These are phyloP conservation scores for Atopsyche davidsoni DNA, from an alignment of 1,140 invertebrate species.

Conservation along the genomic window DNA sequence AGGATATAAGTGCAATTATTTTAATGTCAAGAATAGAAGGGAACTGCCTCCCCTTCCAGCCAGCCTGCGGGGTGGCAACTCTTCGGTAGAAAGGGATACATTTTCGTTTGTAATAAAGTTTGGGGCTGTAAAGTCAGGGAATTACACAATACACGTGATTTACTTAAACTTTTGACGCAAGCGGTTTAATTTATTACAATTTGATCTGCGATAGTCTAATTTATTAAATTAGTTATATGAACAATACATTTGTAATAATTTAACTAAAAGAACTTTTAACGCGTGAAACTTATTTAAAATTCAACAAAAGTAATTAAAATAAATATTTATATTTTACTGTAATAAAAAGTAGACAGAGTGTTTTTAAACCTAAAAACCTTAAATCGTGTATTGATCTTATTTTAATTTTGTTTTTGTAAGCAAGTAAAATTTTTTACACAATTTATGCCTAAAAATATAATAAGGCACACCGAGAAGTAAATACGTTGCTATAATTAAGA, in stretches of 20 bases:
- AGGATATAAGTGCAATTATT: slow-evolving; percentile 9
- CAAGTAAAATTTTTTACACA: too few relatives aligned
- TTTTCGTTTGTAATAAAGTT: background rate
- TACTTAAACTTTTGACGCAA: too few relatives aligned
- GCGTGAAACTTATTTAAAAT: background rate
- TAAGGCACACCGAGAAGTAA: background rate
- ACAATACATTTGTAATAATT: too few relatives aligned
- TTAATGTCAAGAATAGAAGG: slow-evolving; percentile 5
- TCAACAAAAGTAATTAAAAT: background rate
- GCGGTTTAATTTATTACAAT: too few relatives aligned
- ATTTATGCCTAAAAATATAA: background rate
- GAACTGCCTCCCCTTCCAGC: background rate
- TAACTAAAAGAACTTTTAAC: background rate
- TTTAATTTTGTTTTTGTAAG: too few relatives aligned
- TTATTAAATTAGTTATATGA: too few relatives aligned
- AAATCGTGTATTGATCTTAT: too few relatives aligned
- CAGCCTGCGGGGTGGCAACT: background rate
- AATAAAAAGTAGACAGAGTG: background rate
- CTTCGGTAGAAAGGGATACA: too few relatives aligned
- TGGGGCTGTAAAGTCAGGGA: background rate
- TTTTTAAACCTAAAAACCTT: background rate
- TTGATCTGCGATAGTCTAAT: too few relatives aligned
- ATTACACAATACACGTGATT: too few relatives aligned
- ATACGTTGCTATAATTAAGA: background rate
- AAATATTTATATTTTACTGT: background rate